A percentile compares a stretch with the other conserved stretches of the same genome.
Evolutionary conservation across 2,113 vertebrate species (phyloP).

Genomic region (Scolopax mira): DNA sequence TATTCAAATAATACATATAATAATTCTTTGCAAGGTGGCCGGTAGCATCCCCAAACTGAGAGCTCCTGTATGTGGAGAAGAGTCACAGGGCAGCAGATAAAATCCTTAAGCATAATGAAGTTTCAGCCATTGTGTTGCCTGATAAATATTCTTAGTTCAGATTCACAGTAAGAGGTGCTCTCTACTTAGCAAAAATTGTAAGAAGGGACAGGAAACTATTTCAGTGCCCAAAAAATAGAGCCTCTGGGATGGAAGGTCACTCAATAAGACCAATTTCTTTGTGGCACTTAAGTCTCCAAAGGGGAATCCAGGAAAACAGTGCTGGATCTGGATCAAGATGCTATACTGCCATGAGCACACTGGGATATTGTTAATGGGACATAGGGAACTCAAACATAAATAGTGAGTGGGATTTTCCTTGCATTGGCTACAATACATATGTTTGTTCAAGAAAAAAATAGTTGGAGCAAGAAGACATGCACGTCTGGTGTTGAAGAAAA

Average conservation of each 20-base stretch:
- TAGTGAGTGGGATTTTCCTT: conserved; percentile 77
- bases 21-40: neutral
- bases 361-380: conserved; percentile 72
- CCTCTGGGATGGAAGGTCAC: conserved; percentile 55
- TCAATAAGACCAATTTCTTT: conserved; percentile 44
- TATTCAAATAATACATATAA: rapidly evolving
- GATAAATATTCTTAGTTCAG: neutral
- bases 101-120: neutral
- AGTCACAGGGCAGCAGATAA: neutral
- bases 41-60: neutral
- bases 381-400: conserved; percentile 71
- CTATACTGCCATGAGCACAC: conserved; percentile 53
- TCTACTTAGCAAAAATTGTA: neutral
- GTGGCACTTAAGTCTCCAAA: conserved; percentile 61
- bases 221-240: conserved; percentile 1
- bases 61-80: neutral
- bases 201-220: conserved; percentile 33
- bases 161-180: neutral
- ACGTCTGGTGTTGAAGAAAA: conserved; percentile 77
- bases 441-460: conserved; percentile 80
- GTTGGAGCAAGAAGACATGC: conserved; percentile 77
- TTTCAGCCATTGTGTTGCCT: neutral
- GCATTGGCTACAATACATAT: conserved; percentile 79
- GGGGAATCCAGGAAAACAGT: conserved; percentile 62
- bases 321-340: conserved; percentile 47